Base-by-base conservation (phyloP, 2,797 vertebrate species). In the Lagodon rhomboides region DNA sequence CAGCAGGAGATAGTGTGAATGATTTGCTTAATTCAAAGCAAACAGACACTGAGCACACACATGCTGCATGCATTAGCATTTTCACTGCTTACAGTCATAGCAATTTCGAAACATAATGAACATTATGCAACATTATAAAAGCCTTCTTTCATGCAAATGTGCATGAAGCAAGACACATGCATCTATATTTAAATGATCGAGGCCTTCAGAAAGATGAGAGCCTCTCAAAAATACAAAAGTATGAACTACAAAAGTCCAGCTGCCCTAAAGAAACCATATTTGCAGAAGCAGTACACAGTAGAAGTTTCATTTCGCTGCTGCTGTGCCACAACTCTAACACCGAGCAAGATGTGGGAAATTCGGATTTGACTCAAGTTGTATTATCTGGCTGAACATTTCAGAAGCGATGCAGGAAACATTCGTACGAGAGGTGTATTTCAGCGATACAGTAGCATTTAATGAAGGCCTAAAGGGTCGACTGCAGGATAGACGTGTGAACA, bases 21-120 rank as follows among this genome's bases (percentile, higher is more conserved):
- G 49, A 62, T 77, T 85, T 50, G 34, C 71, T 83, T 87, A 71
- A 78, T 81, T 83, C 34, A 77, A 83, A 82, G 25, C 6, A 71
- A 77, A 47, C 44, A 86, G 38, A 62, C 38, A 77, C 63, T 47
- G 46, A 12, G 76, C 44, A 50, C 65, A 69, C 22, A 22, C 47
- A 53, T 49, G 63, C 65, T 18, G 55, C 73, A 75, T 91, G 84
- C 80, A 61, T 53, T 46, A 63, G 1, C 12, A 58, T 34, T 44
- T 47, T 17, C 15, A 66, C 2, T 18, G 15, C 30, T 70, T 46
- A 62, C 22, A 73, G 15, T 63, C 13, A 54, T 30, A 15, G 15
- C 8, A 64, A 30, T 73, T 58, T 65, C 60, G 38, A 38, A 30
- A 30, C 30, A 30, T 38, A 10, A 38, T 38, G 10, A 38, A 38